phyloP scores from a whole-genome alignment of 2,113 vertebrate genomes.

The Aspiorhynchus laticeps region DNA sequence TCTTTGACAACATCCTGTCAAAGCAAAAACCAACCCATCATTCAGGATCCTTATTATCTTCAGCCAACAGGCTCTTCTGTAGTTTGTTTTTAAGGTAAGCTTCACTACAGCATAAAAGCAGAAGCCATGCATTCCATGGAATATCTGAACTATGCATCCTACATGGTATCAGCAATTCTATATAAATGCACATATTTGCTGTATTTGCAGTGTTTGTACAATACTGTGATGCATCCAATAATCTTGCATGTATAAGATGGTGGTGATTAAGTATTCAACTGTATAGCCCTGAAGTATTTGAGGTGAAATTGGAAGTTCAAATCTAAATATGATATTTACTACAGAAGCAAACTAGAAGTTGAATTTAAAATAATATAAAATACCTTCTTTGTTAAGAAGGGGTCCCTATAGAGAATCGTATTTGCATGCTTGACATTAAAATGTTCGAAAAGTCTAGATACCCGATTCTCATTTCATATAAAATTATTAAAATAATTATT shows the following conservation, averaged over 20 bases:
- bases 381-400: background rate
- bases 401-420: background rate
- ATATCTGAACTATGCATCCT: background rate
- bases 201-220: background rate
- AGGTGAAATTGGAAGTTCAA: background rate
- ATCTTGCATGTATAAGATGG: background rate
- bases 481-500: background rate
- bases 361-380: no score
- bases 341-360: background rate
- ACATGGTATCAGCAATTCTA: background rate
- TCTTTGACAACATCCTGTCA: background rate
- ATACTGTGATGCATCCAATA: background rate
- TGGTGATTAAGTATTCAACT: background rate
- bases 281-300: background rate
- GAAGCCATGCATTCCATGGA: no score
- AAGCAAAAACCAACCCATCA: background rate
- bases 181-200: background rate
- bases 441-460: background rate
- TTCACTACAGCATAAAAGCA: background rate
- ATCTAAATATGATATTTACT: background rate
- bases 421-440: background rate
- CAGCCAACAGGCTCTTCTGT: background rate
- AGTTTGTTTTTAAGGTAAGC: background rate
- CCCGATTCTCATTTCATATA: background rate
- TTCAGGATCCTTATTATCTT: background rate